A percentile compares a stretch with the other conserved stretches of the same genome.
These are phyloP conservation scores for Mormoops blainvillei DNA, from an alignment of 2,113 vertebrate genomes.

Conservation along the genomic window DNA sequence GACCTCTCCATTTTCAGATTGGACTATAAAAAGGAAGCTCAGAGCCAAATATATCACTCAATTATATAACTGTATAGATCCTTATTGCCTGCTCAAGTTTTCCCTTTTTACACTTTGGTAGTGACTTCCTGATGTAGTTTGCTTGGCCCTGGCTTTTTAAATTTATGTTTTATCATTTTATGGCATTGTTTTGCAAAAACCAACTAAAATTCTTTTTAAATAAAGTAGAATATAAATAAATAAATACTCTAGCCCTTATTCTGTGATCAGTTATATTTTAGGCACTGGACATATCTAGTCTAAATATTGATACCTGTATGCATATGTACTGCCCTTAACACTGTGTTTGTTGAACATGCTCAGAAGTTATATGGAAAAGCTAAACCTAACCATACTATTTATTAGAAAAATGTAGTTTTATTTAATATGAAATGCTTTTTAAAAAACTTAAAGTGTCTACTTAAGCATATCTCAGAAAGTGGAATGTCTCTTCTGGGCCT, in stretches of 20 bases:
- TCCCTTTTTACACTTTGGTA: not conserved
- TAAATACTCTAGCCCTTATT: not conserved
- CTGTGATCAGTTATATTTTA: not conserved
- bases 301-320: not conserved
- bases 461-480: slow-evolving; percentile 6
- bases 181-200: slow-evolving; percentile 22
- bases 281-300: not conserved
- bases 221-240: not conserved
- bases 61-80: not conserved
- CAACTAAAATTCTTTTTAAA: slow-evolving; percentile 3
- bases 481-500: not conserved
- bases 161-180: slow-evolving; percentile 16
- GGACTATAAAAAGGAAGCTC: not conserved
- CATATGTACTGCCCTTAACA: not conserved
- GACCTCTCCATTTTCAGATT: slow-evolving; percentile 7
- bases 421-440: not conserved
- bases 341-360: not conserved
- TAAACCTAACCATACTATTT: slow-evolving; percentile 7
- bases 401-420: slow-evolving; percentile 12
- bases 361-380: not conserved
- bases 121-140: not conserved
- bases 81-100: not conserved
- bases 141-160: not conserved
- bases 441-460: not conserved
- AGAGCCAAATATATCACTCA: not conserved